phyloP scores from a whole-genome alignment of 2,113 vertebrate genomes.

The Aptenodytes patagonicus region DNA sequence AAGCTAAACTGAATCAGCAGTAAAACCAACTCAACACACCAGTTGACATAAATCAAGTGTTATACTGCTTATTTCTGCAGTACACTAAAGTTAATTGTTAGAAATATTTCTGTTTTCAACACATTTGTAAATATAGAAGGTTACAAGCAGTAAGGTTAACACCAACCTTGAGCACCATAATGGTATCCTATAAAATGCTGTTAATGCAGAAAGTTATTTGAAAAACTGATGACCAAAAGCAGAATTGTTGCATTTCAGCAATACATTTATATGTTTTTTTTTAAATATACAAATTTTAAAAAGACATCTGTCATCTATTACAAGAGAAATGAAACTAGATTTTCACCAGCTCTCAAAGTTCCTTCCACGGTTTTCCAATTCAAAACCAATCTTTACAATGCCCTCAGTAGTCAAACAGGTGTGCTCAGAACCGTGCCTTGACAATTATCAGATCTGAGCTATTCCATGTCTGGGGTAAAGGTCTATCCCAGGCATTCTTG shows the following conservation, averaged over 20 bases:
- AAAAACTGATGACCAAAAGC: not conserved
- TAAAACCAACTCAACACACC: not conserved
- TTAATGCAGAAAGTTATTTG: not conserved
- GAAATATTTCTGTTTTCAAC: not conserved
- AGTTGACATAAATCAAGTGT: not conserved
- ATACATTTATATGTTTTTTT: rapidly evolving
- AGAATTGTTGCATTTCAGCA: not conserved
- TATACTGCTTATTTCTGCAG: not conserved
- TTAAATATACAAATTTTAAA: not conserved
- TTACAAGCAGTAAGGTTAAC: not conserved
- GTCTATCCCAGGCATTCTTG: not conserved
- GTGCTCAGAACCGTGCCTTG: not conserved
- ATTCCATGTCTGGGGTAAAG: not conserved
- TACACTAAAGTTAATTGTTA: slow-evolving; percentile 10
- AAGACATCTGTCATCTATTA: not conserved
- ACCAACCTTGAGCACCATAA: not conserved
- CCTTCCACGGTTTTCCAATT: not conserved
- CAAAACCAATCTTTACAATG: not conserved
- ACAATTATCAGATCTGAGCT: not conserved
- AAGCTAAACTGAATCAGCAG: not conserved
- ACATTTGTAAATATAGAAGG: not conserved
- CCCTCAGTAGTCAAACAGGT: not conserved
- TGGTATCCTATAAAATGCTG: not conserved
- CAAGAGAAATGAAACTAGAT: not conserved
- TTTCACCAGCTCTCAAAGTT: not conserved